These are phyloP conservation scores for Papilio dardanus DNA, from an alignment of 1,140 invertebrate genomes.

Conservation along the genomic window DNA sequence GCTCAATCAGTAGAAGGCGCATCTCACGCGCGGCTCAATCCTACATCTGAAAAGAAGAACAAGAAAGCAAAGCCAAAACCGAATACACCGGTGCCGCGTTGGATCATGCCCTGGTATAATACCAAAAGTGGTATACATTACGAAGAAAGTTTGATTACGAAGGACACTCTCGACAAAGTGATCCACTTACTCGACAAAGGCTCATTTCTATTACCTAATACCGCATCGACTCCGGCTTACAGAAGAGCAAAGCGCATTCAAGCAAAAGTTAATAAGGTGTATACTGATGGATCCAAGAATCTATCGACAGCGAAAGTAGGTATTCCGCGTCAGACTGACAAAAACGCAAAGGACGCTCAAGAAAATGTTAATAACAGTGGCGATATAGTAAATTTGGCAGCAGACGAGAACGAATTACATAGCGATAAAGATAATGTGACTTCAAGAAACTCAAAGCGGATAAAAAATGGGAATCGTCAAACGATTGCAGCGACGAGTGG, in stretches of 20 bases:
- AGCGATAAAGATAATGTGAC: not conserved
- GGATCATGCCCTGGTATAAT: not conserved
- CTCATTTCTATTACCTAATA: not conserved
- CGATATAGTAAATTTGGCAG: not conserved
- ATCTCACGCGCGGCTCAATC: not conserved
- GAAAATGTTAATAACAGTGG: not conserved
- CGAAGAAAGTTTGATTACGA: constrained; percentile 24
- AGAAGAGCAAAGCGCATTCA: not conserved
- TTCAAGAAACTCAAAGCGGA: not conserved
- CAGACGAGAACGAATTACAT: not conserved
- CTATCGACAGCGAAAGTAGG: not conserved
- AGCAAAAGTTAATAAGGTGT: too few relatives aligned
- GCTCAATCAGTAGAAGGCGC: not conserved
- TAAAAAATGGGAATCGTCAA: constrained; percentile 16
- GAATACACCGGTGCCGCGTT: not conserved
- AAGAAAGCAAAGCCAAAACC: not conserved
- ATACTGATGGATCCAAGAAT: too few relatives aligned
- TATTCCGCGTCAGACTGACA: not conserved
- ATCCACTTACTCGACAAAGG: not conserved
- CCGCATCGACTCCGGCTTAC: not conserved
- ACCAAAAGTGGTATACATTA: too few relatives aligned
- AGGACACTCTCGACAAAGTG: constrained; percentile 22
- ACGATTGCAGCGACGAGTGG: constrained; percentile 1
- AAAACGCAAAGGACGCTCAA: not conserved
- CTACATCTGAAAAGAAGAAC: not conserved